Percentiles rank a stretch among this genome's conserved stretches.
phyloP scores from a whole-genome alignment of 2,888 invertebrate genomes.

The Drosophila lutescens region DNA sequence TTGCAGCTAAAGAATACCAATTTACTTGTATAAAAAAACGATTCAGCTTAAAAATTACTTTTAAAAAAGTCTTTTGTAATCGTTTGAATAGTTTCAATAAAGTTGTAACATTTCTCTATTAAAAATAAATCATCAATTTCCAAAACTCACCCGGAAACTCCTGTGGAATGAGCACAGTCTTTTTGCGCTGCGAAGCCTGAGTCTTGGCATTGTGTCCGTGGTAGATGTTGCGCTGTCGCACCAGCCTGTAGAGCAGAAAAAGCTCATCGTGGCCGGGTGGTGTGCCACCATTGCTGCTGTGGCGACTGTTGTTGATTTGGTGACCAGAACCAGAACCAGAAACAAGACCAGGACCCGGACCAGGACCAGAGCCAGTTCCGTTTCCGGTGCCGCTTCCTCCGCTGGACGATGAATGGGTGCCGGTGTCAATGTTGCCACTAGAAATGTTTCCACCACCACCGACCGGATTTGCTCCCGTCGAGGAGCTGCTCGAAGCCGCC shows the following conservation, averaged over 20 bases:
- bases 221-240: slow-evolving; percentile 83
- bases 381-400: slow-evolving; percentile 41
- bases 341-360: slow-evolving; percentile 32
- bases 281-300: slow-evolving; percentile 22
- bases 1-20: too few species aligned
- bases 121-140: background rate
- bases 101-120: background rate
- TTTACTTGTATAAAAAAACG: too few species aligned
- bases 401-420: slow-evolving; percentile 52
- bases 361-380: slow-evolving; percentile 42
- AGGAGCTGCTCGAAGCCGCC: slow-evolving; percentile 80
- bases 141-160: slow-evolving; percentile 83
- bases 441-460: slow-evolving; percentile 15
- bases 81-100: background rate
- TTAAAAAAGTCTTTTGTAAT: background rate
- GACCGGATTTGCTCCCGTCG: slow-evolving; percentile 57
- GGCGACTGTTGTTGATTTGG: slow-evolving; percentile 40
- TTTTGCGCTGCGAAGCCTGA: slow-evolving; percentile 82
- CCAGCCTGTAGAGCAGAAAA: slow-evolving; percentile 82
- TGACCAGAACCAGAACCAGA: slow-evolving; percentile 35
- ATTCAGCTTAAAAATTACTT: background rate
- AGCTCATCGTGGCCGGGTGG: slow-evolving; percentile 76
- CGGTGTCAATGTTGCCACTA: slow-evolving; percentile 31
- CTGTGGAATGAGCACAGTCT: slow-evolving; percentile 84
- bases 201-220: slow-evolving; percentile 84